Percentiles rank a stretch among this genome's conserved stretches.
Conservation (phyloP, 2,113 vertebrate species). For the Pelecanoides urinatrix region DNA sequence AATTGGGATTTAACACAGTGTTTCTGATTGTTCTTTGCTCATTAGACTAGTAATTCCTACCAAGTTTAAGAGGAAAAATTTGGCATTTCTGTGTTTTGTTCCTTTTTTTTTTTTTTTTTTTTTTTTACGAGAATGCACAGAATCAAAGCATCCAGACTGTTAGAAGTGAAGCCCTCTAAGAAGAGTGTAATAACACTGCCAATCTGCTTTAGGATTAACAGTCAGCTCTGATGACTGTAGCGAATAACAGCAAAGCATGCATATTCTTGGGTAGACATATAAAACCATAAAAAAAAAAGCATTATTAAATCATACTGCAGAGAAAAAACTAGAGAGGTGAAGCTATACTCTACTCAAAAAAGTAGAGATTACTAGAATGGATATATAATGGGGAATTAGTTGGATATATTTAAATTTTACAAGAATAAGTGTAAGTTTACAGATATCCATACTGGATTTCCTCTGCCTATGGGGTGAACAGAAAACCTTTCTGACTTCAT, state of each 20-base stretch:
- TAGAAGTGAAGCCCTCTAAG: not conserved
- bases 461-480: not conserved
- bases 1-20: not conserved
- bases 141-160: not conserved
- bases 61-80: not conserved
- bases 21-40: not conserved
- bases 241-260: not conserved
- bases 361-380: not conserved
- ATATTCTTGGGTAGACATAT: not conserved
- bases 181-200: not conserved
- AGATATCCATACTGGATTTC: not conserved
- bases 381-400: not conserved
- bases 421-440: not conserved
- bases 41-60: not conserved
- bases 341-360: not conserved
- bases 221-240: not conserved
- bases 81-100: not conserved
- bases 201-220: not conserved
- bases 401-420: not conserved
- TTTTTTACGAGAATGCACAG: too few species aligned
- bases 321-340: not conserved
- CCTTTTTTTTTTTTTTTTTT: not conserved
- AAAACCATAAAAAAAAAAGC: not conserved
- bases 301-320: not conserved
- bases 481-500: not conserved